Conservation (phyloP, 1,140 invertebrate species). For the Lepidotrigona ventralis region DNA sequence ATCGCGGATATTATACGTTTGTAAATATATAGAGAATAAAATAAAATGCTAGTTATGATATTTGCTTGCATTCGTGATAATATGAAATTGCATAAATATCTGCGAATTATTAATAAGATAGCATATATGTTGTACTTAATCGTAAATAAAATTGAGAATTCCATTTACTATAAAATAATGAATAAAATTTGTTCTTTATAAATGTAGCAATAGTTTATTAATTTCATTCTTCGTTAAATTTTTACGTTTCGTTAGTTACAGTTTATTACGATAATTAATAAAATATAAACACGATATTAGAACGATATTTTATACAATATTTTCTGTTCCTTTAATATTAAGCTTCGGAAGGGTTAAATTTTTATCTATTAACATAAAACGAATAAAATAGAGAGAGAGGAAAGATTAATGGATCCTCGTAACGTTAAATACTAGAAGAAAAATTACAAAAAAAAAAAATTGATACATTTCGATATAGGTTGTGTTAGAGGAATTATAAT, state of each 20-base stretch:
- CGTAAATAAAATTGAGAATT: neutral
- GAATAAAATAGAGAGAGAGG: neutral
- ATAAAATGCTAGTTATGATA: too few relatives aligned
- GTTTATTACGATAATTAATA: slow-evolving; percentile 9
- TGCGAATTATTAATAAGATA: neutral
- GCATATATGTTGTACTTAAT: neutral
- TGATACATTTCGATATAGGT: neutral
- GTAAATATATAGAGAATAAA: neutral
- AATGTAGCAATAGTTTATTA: slow-evolving; percentile 4
- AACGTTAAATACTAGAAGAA: neutral
- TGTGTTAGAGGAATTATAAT: neutral
- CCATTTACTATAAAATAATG: neutral
- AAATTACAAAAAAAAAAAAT: neutral
- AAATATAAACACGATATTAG: slow-evolving; percentile 11
- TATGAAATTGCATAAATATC: neutral
- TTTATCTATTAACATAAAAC: neutral
- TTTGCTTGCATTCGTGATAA: neutral
- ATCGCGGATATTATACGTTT: too few relatives aligned
- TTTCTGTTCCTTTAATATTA: neutral
- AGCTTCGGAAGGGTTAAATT: neutral
- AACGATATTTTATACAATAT: neutral
- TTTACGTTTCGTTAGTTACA: slow-evolving; percentile 16
- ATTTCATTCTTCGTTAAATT: neutral
- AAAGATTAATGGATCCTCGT: neutral
- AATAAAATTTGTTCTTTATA: neutral